Conservation (phyloP, 1,140 invertebrate species). For the Yoshiicerus persimilis region DNA sequence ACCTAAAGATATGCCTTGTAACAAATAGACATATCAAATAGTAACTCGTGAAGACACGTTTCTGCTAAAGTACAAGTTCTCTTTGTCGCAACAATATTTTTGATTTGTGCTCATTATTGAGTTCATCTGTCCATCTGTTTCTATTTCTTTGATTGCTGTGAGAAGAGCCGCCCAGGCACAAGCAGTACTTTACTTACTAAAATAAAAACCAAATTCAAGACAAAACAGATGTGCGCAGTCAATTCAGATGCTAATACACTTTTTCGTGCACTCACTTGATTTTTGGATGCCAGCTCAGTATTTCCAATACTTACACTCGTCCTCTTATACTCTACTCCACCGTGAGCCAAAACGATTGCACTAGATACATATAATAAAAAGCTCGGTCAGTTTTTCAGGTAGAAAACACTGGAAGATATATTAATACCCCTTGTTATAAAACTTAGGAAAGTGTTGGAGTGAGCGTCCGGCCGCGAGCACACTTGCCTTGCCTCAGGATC, state of each 20-base stretch:
- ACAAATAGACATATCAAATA: background rate
- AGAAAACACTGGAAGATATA: background rate
- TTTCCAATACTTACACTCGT: no score
- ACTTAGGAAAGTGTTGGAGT: background rate
- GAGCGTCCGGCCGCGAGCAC: background rate
- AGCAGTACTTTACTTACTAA: background rate
- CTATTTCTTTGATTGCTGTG: background rate
- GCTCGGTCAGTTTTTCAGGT: background rate
- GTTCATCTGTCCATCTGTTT: background rate
- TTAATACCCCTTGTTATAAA: background rate
- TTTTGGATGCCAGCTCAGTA: no score
- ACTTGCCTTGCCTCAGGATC: background rate
- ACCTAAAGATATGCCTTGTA: no score
- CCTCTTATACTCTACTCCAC: no score
- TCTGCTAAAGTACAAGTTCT: background rate
- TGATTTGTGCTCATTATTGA: background rate
- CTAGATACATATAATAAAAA: background rate
- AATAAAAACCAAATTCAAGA: background rate
- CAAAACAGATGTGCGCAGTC: background rate
- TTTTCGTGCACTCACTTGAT: no score
- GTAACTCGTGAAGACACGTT: background rate
- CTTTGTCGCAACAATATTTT: background rate
- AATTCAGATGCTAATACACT: background rate
- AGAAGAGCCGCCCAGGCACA: background rate
- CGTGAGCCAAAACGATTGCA: no score